phyloP scores from a whole-genome alignment of 2,888 invertebrate genomes.

The Lasioglossum marginatum region DNA sequence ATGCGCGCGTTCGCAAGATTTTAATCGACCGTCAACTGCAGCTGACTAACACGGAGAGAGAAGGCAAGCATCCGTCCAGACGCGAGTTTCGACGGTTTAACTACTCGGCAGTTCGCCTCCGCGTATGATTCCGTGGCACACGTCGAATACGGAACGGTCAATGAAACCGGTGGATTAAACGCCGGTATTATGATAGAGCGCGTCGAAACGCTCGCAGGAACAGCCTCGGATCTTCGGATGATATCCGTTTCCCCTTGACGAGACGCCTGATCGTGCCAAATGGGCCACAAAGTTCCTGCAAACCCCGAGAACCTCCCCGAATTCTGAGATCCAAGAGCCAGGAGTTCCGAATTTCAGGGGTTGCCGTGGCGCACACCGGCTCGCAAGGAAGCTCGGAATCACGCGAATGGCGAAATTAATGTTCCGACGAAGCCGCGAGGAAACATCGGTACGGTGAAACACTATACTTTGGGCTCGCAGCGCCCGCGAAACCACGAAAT shows the following conservation, averaged over 20 bases:
- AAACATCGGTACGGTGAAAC: slow-evolving; percentile 14
- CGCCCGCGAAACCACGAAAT: not conserved
- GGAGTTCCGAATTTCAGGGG: slow-evolving; percentile 26
- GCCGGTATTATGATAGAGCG: slow-evolving; percentile 42
- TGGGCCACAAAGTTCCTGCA: slow-evolving; percentile 56
- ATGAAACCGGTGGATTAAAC: slow-evolving; percentile 39
- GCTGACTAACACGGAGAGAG: slow-evolving; percentile 13
- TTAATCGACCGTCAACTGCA: slow-evolving; percentile 40
- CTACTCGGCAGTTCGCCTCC: slow-evolving; percentile 11
- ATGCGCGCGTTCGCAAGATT: slow-evolving; percentile 6
- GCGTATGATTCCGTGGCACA: slow-evolving; percentile 8
- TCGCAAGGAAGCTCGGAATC: slow-evolving; percentile 12
- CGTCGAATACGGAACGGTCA: slow-evolving; percentile 30
- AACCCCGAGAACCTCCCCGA: not conserved
- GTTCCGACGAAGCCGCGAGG: not conserved
- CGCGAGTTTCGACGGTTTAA: slow-evolving; percentile 27
- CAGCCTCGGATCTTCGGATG: slow-evolving; percentile 38
- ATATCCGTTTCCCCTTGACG: slow-evolving; percentile 52
- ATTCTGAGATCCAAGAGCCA: slow-evolving; percentile 19
- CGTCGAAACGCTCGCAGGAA: slow-evolving; percentile 40
- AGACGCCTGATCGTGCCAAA: slow-evolving; percentile 51
- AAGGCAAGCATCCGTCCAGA: slow-evolving; percentile 15
- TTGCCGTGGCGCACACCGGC: not conserved
- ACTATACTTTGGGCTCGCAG: not conserved
- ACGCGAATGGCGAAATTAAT: slow-evolving; percentile 41